Evolutionary conservation across 2,797 vertebrate species (phyloP).

Genomic region (Syngnathus rostellatus): DNA sequence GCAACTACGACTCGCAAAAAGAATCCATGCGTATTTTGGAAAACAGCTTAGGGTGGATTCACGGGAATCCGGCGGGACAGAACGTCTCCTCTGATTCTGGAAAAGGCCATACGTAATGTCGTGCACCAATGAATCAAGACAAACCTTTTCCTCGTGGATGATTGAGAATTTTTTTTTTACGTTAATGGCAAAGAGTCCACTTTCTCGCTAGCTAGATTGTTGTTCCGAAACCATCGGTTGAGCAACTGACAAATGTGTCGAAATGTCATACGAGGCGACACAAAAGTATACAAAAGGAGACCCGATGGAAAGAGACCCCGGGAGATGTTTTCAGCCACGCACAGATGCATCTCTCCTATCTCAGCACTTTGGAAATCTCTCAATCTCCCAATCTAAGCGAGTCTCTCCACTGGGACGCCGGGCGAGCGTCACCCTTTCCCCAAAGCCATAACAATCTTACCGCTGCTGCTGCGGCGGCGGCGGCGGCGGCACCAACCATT

Average conservation of each 20-base stretch:
- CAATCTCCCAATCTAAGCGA: background rate
- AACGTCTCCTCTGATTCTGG: background rate
- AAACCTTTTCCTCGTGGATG: background rate
- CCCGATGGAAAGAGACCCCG: background rate
- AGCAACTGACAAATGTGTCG: background rate
- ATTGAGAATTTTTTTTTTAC: background rate
- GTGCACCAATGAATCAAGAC: background rate
- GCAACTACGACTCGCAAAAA: background rate
- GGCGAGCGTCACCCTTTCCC: constrained; percentile 18
- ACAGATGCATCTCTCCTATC: background rate
- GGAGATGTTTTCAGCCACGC: background rate
- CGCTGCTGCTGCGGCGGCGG: constrained; percentile 23
- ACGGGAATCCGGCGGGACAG: background rate
- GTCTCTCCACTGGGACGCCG: background rate
- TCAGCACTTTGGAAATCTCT: background rate
- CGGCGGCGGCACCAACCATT: constrained; percentile 11
- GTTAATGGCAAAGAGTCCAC: constrained; percentile 1
- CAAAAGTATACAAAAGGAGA: background rate
- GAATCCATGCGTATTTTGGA: background rate
- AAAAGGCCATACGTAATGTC: background rate
- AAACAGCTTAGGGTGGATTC: no score
- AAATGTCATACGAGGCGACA: background rate
- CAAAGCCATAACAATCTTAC: constrained; percentile 39
- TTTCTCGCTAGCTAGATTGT: background rate
- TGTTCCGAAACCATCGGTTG: background rate